A percentile compares a stretch with the other conserved stretches of the same genome.
Conservation (phyloP, 2,113 vertebrate species). For the Riparia riparia region DNA sequence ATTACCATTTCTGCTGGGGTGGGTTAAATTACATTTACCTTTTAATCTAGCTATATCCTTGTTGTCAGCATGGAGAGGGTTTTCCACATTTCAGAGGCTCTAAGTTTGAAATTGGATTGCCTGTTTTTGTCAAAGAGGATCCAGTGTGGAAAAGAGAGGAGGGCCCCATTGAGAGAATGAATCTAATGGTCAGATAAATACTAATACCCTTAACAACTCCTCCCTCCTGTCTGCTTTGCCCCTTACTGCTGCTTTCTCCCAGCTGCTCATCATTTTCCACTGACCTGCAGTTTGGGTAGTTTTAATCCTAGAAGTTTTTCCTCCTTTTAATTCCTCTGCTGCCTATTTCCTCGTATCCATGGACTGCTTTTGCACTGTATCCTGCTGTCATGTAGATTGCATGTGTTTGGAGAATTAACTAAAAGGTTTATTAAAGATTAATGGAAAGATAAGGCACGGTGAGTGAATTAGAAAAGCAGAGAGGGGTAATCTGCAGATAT, state of each 20-base stretch:
- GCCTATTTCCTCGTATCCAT: not conserved
- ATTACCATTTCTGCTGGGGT: conserved; percentile 72
- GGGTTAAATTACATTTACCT: conserved; percentile 76
- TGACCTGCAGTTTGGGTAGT: not conserved
- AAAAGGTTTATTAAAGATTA: conserved; percentile 71
- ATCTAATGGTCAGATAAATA: not conserved
- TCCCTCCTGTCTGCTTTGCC: not conserved
- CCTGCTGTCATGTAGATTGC: conserved; percentile 66
- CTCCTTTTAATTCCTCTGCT: conserved; percentile 47
- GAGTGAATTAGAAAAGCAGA: conserved; percentile 66
- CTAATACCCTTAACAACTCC: not conserved
- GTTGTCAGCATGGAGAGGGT: conserved; percentile 41
- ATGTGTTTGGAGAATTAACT: conserved; percentile 63
- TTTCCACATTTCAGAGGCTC: conserved; percentile 36
- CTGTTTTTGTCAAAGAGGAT: conserved; percentile 30
- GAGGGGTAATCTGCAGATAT: conserved; percentile 66
- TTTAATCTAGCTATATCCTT: conserved; percentile 68
- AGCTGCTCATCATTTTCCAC: not conserved
- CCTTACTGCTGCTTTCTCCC: not conserved
- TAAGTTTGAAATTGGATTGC: not conserved
- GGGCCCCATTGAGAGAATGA: not conserved
- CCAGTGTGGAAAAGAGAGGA: not conserved
- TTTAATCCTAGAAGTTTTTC: conserved; percentile 44
- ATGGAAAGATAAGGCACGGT: conserved; percentile 65
- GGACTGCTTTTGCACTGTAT: conserved; percentile 28